Evolutionary conservation across 2,113 vertebrate genomes (phyloP).

Genomic region (Accipiter cooperii): DNA sequence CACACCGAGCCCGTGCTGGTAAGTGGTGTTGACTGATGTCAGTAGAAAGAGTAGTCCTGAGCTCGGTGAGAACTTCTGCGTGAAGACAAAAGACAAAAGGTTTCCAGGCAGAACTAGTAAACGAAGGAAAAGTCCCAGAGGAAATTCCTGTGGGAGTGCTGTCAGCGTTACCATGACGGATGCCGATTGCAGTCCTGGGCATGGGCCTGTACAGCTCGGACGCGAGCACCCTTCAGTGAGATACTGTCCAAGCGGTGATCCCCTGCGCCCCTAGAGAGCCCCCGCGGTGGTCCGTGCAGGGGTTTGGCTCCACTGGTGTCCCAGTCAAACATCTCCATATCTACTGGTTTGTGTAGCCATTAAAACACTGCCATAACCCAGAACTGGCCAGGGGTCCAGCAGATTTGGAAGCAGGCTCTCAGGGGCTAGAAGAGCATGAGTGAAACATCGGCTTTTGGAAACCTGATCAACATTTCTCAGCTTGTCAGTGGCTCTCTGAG

Average conservation of each 20-base stretch:
- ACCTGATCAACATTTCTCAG: neutral
- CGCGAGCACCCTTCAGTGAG: neutral
- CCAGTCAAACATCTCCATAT: neutral
- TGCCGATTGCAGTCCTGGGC: fast-evolving
- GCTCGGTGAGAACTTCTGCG: neutral
- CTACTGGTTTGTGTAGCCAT: neutral
- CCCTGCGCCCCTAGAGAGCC: neutral
- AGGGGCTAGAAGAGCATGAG: neutral
- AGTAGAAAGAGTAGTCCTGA: neutral
- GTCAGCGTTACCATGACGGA: neutral
- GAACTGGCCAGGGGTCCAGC: neutral
- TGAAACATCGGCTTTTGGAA: neutral
- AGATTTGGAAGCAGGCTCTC: neutral
- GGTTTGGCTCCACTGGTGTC: neutral
- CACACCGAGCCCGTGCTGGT: neutral
- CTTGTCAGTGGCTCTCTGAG: neutral
- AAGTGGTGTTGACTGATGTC: neutral
- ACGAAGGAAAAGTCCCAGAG: neutral
- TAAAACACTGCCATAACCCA: neutral
- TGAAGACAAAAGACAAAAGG: neutral
- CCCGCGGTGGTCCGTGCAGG: too few relatives aligned
- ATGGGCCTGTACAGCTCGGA: fast-evolving
- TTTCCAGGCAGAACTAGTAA: neutral
- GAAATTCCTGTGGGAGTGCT: neutral
- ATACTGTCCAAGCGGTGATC: neutral